Percentiles rank a stretch among this genome's conserved stretches.
phyloP scores from a whole-genome alignment of 2,797 vertebrate genomes.

The Pantherophis alleghaniensis region DNA sequence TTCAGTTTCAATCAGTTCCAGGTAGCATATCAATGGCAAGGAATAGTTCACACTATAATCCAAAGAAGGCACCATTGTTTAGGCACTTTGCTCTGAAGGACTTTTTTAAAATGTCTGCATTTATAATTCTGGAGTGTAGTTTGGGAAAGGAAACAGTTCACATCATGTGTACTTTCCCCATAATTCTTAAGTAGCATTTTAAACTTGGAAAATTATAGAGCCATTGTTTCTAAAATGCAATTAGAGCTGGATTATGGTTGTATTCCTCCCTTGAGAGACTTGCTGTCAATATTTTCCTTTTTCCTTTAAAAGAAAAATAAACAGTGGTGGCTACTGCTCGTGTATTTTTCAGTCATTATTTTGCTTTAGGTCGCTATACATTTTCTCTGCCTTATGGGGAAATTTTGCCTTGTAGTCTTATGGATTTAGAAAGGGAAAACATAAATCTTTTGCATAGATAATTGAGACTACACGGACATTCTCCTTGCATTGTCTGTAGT shows the following conservation, averaged over 20 bases:
- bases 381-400: background rate
- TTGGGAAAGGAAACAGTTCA: background rate
- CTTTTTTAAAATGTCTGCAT: background rate
- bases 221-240: background rate
- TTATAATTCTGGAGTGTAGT: background rate
- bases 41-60: background rate
- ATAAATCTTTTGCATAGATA: background rate
- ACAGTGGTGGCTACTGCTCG: background rate
- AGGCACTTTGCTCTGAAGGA: background rate
- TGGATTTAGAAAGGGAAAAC: background rate
- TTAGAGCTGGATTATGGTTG: background rate
- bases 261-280: background rate
- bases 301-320: background rate
- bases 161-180: background rate
- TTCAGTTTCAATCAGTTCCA: background rate
- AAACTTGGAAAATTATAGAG: constrained; percentile 2
- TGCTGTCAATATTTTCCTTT: background rate
- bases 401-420: background rate
- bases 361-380: background rate
- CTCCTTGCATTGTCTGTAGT: background rate
- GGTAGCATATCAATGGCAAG: background rate
- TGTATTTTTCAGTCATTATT: background rate
- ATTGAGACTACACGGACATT: background rate
- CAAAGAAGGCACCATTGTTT: background rate
- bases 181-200: background rate